Base-by-base conservation (phyloP, 2,888 invertebrate species). In the Entomobrya proxima region DNA sequence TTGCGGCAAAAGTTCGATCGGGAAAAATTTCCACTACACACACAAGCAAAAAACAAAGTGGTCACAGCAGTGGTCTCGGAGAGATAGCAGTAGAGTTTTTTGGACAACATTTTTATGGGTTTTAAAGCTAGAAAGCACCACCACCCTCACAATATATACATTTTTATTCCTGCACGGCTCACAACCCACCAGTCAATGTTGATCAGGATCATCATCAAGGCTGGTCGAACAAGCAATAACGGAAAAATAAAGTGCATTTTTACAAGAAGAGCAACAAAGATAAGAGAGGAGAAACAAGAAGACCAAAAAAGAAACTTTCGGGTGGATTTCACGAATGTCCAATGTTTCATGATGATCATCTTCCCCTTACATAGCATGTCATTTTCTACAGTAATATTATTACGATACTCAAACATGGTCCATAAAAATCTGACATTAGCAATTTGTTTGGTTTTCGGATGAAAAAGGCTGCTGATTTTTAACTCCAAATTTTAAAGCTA, bases 51-150 rank as follows among this genome's bases (percentile, higher is more conserved):
- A 88, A 87, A 87, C 88, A 87, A 87, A 88, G 88, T 88, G 88
- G 88, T 88, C 86, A 81, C 81, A 81, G 81, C 74, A 81, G 81
- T 81, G 81, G 81, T 81, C 78, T 78, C 47, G 44, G 11, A n/a
- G 32, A 81, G 81, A 81, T 81, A 74, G 81, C 21, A 44, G n/a
- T n/a, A 69, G 44, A 11, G 44, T 21, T 18, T 40, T 21, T 21
- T 37, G 37, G 21, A 76, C 50, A 76, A 81, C 86, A 86, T 87
- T 88, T 88, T 88, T 88, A 88, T 87, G 87, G 85, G 64, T 85
- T 88, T 88, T 88, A 87, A 88, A 88, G 86, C 88, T 67, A 67
- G 40, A 67, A 67, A 67, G 18, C 2, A 67, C 37, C 67, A 13
- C 37, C 67, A 67, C 67, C 67, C 67, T 67, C 58, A 40, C 47